Percentiles rank a stretch among this genome's conserved stretches.
Evolutionary conservation across 23 tunicate species (phyloP).

Genomic region (Oikopleura vanhoeffeni): DNA sequence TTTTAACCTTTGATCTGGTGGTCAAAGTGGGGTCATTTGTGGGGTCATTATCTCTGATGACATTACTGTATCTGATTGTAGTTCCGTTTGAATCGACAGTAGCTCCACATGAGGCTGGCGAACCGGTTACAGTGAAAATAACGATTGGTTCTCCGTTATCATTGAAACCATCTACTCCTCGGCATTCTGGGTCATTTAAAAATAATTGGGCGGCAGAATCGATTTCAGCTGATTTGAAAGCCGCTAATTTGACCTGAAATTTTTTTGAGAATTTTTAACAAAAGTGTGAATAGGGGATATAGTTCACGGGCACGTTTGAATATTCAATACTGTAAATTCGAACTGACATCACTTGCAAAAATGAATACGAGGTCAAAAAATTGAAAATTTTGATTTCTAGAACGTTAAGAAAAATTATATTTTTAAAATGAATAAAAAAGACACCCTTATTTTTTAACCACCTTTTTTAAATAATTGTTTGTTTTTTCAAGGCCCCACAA

Average conservation of each 20-base stretch:
- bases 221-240: background rate
- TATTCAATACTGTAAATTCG: too few relatives aligned
- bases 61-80: background rate
- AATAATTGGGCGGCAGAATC: background rate
- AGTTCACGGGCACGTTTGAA: too few relatives aligned
- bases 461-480: too few relatives aligned
- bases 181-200: background rate
- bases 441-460: too few relatives aligned
- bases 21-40: conserved; percentile 5
- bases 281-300: too few relatives aligned
- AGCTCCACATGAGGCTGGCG: conserved; percentile 15
- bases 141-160: background rate
- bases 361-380: too few relatives aligned
- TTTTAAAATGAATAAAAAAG: too few relatives aligned
- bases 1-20: background rate
- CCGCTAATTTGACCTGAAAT: background rate
- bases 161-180: background rate
- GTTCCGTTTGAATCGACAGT: conserved; percentile 9
- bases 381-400: too few relatives aligned
- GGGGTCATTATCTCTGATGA: background rate
- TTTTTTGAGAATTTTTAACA: too few relatives aligned
- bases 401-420: too few relatives aligned
- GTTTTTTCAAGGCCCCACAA: too few relatives aligned
- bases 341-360: too few relatives aligned
- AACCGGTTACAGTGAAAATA: background rate